These are phyloP conservation scores for Hemitrygon akajei DNA, from an alignment of 2,797 vertebrate genomes.

Conservation along the genomic window DNA sequence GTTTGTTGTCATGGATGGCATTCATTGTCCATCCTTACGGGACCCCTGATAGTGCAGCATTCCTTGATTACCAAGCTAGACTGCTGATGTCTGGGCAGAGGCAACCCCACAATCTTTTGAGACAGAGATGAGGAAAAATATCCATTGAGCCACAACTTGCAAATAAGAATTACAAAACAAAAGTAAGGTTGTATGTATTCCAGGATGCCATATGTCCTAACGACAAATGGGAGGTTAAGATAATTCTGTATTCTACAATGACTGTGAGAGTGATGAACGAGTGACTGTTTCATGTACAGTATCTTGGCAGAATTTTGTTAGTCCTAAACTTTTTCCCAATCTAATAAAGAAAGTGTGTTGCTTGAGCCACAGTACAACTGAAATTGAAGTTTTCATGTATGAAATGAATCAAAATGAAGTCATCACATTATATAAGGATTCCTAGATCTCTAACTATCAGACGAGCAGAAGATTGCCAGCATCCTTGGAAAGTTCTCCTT, in stretches of 20 bases:
- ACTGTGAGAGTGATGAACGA: neutral
- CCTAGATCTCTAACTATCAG: neutral
- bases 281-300: neutral
- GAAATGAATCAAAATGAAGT: neutral
- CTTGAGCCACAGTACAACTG: neutral
- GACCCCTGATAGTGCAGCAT: too few relatives aligned
- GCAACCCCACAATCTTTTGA: too few relatives aligned
- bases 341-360: neutral
- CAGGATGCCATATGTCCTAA: neutral
- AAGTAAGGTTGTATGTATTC: neutral
- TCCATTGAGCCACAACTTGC: too few relatives aligned
- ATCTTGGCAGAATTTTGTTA: neutral
- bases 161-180: neutral
- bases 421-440: neutral
- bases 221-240: neutral
- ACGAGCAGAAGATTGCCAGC: neutral
- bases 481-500: neutral
- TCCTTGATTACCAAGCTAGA: too few relatives aligned
- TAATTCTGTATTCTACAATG: neutral
- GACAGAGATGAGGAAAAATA: too few relatives aligned
- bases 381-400: neutral
- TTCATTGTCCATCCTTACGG: too few relatives aligned
- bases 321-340: neutral
- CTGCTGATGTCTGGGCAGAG: too few relatives aligned
- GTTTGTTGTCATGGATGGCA: too few relatives aligned